Base-by-base conservation (phyloP, 2,113 vertebrate species). In the Origma solitaria region DNA sequence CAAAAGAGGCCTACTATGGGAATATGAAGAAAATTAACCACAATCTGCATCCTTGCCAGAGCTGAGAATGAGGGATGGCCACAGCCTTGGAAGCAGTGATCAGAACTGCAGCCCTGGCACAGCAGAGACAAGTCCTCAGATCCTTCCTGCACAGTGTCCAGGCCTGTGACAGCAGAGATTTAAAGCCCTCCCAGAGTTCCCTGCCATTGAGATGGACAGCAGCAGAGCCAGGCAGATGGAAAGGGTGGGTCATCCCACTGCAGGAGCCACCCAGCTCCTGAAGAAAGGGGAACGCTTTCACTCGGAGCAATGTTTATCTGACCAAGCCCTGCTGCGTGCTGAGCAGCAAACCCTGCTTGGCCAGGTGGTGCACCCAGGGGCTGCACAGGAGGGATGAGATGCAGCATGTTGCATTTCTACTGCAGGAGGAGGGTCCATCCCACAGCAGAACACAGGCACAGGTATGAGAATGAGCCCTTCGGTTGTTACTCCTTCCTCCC, bases 271-370 rank as follows among this genome's bases (percentile, higher is more conserved):
- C 28, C 20, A n/a, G 58, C 25, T 79, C 33, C 42, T 31, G 28
- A 16, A 49, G 44, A 40, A 68, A 35, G 22, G 20, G 44, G 11
- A 61, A 40, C 3, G 19, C 11, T n/a, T 82, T 79, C 70, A 7
- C 42, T 31, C 11, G 3, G 14, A 35, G 30, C 23, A 80, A 22
- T 5, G 27, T 3, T 8, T 10, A 13, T 3, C 42, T 37, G 47
- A 21, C 6, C 15, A 40, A 62, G 37, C n/a, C 16, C 35, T 40
- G 61, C 51, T 71, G 42, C 2, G 7, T 47, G 57, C 38, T 1
- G 6, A 62, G 38, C 2, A 27, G 25, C 18, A 35, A 47, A 57
- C 15, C 14, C 73, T 7, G 73, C 13, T 11, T 0, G 0, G 76
- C 21, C 80, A 60, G 75, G n/a, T 2, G 10, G 56, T 9, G 18